Evolutionary conservation across 1,140 invertebrate species (phyloP).

Genomic region (Ips typographus): DNA sequence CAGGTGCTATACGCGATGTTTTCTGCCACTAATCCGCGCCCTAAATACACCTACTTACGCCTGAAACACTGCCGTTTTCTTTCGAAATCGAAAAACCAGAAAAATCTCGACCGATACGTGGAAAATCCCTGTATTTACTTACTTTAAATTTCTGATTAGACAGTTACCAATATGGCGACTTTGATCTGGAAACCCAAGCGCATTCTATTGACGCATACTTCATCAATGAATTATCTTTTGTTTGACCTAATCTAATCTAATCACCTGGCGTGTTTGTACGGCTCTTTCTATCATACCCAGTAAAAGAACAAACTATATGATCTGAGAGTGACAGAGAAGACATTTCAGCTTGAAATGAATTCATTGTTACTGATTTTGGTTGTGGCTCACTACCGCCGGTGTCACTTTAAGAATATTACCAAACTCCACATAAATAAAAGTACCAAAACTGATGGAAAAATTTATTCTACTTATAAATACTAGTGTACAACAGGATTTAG

Average conservation of each 20-base stretch:
- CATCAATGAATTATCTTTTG: too few relatives aligned
- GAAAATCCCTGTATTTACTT: conserved; percentile 46
- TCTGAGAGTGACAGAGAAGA: too few relatives aligned
- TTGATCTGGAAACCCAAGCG: conserved; percentile 39
- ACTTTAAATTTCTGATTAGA: conserved; percentile 48
- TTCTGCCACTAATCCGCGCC: conserved; percentile 5
- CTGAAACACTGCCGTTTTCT: conserved; percentile 24
- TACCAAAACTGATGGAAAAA: too few relatives aligned
- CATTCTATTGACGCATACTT: conserved; percentile 10
- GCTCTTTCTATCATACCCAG: too few relatives aligned
- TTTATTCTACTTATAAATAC: neutral
- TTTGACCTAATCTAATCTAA: too few relatives aligned
- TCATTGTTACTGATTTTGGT: too few relatives aligned
- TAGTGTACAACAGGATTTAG: conserved; percentile 83
- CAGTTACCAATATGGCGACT: conserved; percentile 49
- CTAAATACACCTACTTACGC: conserved; percentile 41
- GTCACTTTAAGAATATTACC: too few relatives aligned
- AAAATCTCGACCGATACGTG: conserved; percentile 38
- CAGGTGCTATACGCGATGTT: conserved; percentile 11
- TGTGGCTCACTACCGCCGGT: too few relatives aligned
- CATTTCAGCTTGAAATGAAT: too few relatives aligned
- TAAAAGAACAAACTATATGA: too few relatives aligned
- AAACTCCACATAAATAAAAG: too few relatives aligned
- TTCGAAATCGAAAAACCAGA: conserved; percentile 31
- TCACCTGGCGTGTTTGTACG: too few relatives aligned